Evolutionary conservation across 53 echinoderm and acorn worm genomes (phyloP).

Genomic region (Echinometra lucunter): DNA sequence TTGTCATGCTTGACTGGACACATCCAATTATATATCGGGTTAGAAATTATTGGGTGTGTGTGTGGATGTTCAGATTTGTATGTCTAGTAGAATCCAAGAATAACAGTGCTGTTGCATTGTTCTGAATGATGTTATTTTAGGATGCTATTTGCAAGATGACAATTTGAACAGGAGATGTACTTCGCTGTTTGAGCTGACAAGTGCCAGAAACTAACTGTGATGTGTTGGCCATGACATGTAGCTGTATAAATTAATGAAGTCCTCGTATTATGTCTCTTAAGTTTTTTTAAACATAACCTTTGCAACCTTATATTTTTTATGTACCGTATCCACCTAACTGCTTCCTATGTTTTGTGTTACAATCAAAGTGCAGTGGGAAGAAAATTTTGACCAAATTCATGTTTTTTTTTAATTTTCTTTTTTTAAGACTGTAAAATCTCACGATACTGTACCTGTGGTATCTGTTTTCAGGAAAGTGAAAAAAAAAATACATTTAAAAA

Average conservation of each 20-base stretch:
- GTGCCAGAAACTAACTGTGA: neutral
- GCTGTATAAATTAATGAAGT: neutral
- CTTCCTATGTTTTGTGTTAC: neutral
- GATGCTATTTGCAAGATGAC: neutral
- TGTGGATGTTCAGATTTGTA: neutral
- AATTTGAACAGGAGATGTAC: neutral
- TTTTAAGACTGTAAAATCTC: neutral
- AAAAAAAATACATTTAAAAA: neutral
- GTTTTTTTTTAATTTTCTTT: neutral
- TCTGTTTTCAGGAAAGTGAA: neutral
- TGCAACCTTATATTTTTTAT: neutral
- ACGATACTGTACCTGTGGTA: too few species aligned
- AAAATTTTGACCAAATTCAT: neutral
- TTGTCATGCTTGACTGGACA: slow-evolving; percentile 32
- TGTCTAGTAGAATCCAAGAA: neutral
- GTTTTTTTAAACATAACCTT: neutral
- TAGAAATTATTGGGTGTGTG: neutral
- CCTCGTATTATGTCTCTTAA: neutral
- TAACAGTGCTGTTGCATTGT: neutral
- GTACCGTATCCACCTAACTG: neutral
- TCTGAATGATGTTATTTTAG: neutral
- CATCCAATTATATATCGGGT: neutral
- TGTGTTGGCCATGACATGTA: neutral
- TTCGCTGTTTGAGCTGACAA: neutral
- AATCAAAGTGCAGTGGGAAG: neutral